These are phyloP conservation scores for Jordanella pulchra DNA, from an alignment of 2,797 vertebrate species.

Conservation along the genomic window DNA sequence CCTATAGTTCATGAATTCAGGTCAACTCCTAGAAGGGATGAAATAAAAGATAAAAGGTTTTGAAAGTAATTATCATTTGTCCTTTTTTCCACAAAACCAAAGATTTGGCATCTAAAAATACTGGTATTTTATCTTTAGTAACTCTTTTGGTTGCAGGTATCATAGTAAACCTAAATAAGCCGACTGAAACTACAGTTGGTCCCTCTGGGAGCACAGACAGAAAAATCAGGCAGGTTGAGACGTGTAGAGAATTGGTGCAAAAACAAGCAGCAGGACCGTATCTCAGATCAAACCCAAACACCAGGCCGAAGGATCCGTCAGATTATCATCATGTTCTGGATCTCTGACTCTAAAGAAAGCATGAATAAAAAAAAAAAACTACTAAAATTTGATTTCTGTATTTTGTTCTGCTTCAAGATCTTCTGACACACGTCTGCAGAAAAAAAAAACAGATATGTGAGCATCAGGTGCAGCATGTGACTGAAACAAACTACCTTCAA, in stretches of 20 bases:
- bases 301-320: background rate
- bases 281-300: background rate
- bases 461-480: conserved; percentile 2
- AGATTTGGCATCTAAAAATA: no score
- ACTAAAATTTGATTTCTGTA: background rate
- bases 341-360: background rate
- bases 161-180: background rate
- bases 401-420: background rate
- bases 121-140: no score
- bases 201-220: background rate
- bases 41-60: no score
- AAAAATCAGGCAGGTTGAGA: conserved; percentile 23
- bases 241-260: conserved; percentile 6
- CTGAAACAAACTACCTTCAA: background rate
- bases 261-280: background rate
- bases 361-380: background rate
- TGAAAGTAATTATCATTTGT: no score
- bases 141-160: no score
- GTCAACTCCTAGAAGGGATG: no score
- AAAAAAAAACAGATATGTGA: background rate
- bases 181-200: no score
- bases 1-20: no score
- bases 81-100: no score
- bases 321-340: background rate
- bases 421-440: background rate